Evolutionary conservation across 2,113 vertebrate genomes (phyloP), one percentile per base, ranked within the genome.

Genomic region (Grammomys dolichurus): DNA sequence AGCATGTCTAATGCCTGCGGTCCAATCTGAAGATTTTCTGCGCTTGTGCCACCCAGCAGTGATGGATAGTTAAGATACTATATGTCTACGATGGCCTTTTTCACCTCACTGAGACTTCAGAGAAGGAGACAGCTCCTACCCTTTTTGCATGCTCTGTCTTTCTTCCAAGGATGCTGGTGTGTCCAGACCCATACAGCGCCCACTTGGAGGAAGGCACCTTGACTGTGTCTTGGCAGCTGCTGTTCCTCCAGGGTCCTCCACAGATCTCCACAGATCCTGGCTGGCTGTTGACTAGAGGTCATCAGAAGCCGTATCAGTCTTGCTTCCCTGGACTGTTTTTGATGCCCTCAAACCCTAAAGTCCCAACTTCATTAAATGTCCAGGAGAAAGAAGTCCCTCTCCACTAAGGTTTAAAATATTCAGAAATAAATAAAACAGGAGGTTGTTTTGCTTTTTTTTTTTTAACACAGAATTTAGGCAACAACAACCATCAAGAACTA

Each of bases 381-480:
- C 43, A 43, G 31, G 40, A 51, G 65, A 63, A 40, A 85, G 14
- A 89, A 16, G 10, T 26, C 36, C 5, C n/a, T 82, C 43, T 69
- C 54, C 51, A 10, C n/a, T 63, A 40, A 60, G 24, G 16, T 19
- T 20, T 70, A 28, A 13, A 82, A 36, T n/a, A 46, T 67, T 94
- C 77, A 73, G 12, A n/a, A 90, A 46, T 76, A 63, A 76, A 48
- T 69, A 73, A 91, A 56, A 36, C 43, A 89, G 82, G 60, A 90
- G 17, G 87, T 43, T 31, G 36, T 60, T 43, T 65, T 85, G 7
- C 31, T 43, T 63, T 70, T 65, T 31, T 85, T 67, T 63, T 65
- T 96, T 81, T 93, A 51, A 65, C 10, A 67, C 19, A 26, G 22
- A 94, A 85, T 73, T 75, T 70, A 77, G 51, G n/a, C 51, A 92